Percentiles rank a stretch among this genome's conserved stretches.
These are phyloP conservation scores for Chaenocephalus aceratus DNA, from an alignment of 2,113 vertebrate genomes.

Conservation along the genomic window DNA sequence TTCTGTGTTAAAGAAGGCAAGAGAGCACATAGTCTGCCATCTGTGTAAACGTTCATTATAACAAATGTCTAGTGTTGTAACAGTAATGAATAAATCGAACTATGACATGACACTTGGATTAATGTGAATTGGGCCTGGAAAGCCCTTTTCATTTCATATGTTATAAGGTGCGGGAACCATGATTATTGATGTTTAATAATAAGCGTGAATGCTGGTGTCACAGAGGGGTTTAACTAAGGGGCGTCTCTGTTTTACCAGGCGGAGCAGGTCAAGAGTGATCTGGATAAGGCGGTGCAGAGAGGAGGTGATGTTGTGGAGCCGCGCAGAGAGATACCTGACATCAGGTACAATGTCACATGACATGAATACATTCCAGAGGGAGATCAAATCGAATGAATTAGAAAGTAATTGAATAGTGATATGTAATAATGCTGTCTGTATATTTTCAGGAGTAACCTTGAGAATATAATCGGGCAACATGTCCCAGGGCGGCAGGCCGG, in stretches of 20 bases:
- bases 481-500: constrained; percentile 20
- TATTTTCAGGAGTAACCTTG: constrained; percentile 71
- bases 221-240: not conserved
- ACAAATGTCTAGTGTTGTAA: no score
- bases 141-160: no score
- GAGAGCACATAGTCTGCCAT: no score
- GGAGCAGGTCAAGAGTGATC: constrained; percentile 79
- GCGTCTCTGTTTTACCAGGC: constrained; percentile 81
- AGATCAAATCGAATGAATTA: not conserved
- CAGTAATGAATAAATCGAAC: no score
- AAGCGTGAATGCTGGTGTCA: not conserved
- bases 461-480: constrained; percentile 52
- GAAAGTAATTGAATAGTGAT: not conserved
- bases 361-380: no score
- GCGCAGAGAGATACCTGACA: constrained; percentile 38
- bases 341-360: constrained; percentile 65
- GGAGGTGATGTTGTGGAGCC: constrained; percentile 54
- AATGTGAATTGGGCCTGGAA: no score
- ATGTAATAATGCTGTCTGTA: not conserved
- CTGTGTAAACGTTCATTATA: no score
- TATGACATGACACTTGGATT: no score
- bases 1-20: no score
- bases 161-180: no score
- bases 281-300: constrained; percentile 81
- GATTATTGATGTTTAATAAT: constrained; percentile 2